A percentile compares a stretch with the other conserved stretches of the same genome.
Evolutionary conservation across 2,113 vertebrate genomes (phyloP).

Genomic region (Origma solitaria): DNA sequence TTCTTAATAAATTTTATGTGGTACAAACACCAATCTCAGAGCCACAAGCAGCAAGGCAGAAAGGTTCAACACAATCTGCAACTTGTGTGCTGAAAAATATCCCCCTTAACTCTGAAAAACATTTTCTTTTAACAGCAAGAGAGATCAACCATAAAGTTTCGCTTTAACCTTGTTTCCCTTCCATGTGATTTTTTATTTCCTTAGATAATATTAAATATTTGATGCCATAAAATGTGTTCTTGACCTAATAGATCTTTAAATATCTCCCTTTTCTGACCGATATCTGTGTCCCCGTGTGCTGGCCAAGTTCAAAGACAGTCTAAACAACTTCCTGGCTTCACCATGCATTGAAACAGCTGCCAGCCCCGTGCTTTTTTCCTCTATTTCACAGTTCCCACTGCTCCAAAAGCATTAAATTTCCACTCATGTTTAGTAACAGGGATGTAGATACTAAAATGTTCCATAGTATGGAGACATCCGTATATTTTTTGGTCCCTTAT

Average conservation of each 20-base stretch:
- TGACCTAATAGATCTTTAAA: background rate
- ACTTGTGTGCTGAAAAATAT: background rate
- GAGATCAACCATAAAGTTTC: background rate
- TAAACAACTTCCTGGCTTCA: background rate
- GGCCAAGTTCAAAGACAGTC: background rate
- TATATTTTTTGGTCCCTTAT: background rate
- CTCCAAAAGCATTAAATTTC: background rate
- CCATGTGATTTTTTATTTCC: background rate
- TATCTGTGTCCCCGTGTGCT: background rate
- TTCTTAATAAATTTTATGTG: background rate
- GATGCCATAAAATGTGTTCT: background rate
- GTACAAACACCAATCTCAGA: background rate
- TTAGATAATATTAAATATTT: background rate
- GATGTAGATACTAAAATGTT: background rate
- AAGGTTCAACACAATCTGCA: background rate
- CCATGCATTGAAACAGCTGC: background rate
- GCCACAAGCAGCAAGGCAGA: background rate
- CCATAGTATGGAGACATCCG: background rate
- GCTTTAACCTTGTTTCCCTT: background rate
- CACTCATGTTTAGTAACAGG: background rate
- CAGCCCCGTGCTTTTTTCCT: background rate
- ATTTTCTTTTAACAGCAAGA: background rate
- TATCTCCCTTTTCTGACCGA: background rate
- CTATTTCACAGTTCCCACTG: background rate
- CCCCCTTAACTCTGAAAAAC: background rate